Evolutionary conservation across 2,113 vertebrate genomes (phyloP).

Genomic region (Hippocampus barbouri): DNA sequence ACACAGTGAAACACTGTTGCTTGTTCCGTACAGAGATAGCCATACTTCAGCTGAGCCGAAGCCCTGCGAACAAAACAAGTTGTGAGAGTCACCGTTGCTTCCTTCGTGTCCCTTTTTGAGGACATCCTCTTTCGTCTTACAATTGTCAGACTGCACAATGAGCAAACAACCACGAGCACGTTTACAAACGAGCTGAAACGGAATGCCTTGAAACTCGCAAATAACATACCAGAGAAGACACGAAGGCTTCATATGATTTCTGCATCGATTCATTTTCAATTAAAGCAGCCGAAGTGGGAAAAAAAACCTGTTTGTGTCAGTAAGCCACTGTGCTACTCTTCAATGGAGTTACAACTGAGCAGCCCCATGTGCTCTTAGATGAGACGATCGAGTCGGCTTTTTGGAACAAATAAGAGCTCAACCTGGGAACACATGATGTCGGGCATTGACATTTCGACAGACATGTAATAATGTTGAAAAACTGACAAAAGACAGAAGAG

Average conservation of each 20-base stretch:
- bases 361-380: conserved; percentile 81
- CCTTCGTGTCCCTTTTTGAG: conserved; percentile 36
- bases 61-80: not conserved
- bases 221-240: conserved; percentile 58
- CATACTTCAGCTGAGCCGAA: not conserved
- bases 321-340: conserved; percentile 86
- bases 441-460: conserved; percentile 66
- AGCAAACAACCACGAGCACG: conserved; percentile 52
- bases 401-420: conserved; percentile 58
- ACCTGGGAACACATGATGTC: conserved; percentile 39
- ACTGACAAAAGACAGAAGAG: conserved; percentile 65
- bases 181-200: conserved; percentile 48
- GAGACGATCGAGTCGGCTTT: conserved; percentile 76
- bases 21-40: not conserved
- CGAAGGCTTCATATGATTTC: conserved; percentile 75
- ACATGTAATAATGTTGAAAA: conserved; percentile 56
- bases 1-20: not conserved
- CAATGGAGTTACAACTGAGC: conserved; percentile 81
- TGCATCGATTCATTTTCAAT: conserved; percentile 93
- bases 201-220: conserved; percentile 70
- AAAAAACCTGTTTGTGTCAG: conserved; percentile 85
- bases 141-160: conserved; percentile 48
- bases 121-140: conserved; percentile 25
- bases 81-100: not conserved
- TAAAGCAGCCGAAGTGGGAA: conserved; percentile 80